These are phyloP conservation scores for Chloroceryle aenea DNA, from an alignment of 2,113 vertebrate species.

Conservation along the genomic window DNA sequence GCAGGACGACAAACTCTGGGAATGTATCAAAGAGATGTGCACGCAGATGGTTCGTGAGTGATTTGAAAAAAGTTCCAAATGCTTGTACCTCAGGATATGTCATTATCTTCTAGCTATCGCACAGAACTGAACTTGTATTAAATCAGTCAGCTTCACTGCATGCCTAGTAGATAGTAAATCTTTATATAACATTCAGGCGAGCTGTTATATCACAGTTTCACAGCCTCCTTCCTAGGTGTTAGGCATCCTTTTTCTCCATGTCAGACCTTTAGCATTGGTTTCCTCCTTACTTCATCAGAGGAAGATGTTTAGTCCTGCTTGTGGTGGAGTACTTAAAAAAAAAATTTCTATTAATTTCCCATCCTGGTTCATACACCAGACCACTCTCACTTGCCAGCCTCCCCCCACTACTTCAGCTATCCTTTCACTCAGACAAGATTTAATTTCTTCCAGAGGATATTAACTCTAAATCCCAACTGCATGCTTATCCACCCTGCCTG, in stretches of 20 bases:
- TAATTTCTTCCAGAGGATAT: conserved; percentile 41
- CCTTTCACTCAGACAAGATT: neutral
- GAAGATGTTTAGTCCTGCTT: neutral
- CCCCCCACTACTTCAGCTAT: neutral
- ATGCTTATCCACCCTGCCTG: neutral
- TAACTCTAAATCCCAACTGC: neutral
- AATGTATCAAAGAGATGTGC: neutral
- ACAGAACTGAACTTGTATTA: neutral
- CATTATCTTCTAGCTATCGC: neutral
- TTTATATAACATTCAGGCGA: conserved; percentile 17
- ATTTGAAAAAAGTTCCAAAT: conserved; percentile 23
- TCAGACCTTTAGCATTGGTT: neutral
- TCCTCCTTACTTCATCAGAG: neutral
- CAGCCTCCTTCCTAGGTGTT: conserved; percentile 17
- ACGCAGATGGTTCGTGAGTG: neutral
- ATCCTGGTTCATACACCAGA: neutral
- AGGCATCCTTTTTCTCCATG: neutral
- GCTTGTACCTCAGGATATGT: conserved; percentile 4
- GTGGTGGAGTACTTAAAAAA: neutral
- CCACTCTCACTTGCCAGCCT: neutral
- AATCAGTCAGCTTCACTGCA: neutral
- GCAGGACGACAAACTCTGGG: neutral
- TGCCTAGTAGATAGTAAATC: conserved; percentile 14
- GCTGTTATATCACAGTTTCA: conserved; percentile 25
- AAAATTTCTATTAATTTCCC: conserved; percentile 34